Base-by-base conservation (phyloP, 2,888 invertebrate species). In the Patella pellucida region DNA sequence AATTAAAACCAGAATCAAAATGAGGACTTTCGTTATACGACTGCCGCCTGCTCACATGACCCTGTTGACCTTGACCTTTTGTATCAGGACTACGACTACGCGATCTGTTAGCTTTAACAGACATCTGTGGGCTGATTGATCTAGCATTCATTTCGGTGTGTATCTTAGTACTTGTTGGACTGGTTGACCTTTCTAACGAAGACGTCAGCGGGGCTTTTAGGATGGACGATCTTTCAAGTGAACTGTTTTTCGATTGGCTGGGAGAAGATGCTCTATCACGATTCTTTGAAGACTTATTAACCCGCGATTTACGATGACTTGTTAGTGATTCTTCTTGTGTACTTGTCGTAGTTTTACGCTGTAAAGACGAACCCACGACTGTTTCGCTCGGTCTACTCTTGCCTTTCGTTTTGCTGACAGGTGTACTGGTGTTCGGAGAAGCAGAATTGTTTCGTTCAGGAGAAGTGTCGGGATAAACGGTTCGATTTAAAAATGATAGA, bases 21-120 rank as follows among this genome's bases (percentile, higher is more conserved):
- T 62, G 19, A 2, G 62, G 62, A 19, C 62, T 62, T 62, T 62
- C 62, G 12, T 62, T 19, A 62, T 62, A 14, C 3, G 62, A 12
- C 19, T 62, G 12, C 14, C 62, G 23, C 23, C 62, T 62, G 62
- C 62, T 62, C 11, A 62, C 62, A 15, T 14, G 73, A 69, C 31
- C 74, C 75, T 71, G 56, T 73, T 7, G 79, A 76, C 62, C 54
- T 73, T 7, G 79, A 76, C 62, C 54, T 73, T 11, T 56, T 73
- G 16, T 70, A 76, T 51, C 78, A 54, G 31, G 77, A 74, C n/a
- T 77, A 76, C 15, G 73, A 73, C 70, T 76, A 68, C 23, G 79
- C 74, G 62, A 62, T 62, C 62, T 23, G 14, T 4, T 62, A 62
- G 62, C 62, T 62, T 23, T 62, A 1, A 62, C 23, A 12, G 62